A percentile compares a stretch with the other conserved stretches of the same genome.
phyloP scores from a whole-genome alignment of 1,140 invertebrate species.

The Tetranychus cinnabarinus region DNA sequence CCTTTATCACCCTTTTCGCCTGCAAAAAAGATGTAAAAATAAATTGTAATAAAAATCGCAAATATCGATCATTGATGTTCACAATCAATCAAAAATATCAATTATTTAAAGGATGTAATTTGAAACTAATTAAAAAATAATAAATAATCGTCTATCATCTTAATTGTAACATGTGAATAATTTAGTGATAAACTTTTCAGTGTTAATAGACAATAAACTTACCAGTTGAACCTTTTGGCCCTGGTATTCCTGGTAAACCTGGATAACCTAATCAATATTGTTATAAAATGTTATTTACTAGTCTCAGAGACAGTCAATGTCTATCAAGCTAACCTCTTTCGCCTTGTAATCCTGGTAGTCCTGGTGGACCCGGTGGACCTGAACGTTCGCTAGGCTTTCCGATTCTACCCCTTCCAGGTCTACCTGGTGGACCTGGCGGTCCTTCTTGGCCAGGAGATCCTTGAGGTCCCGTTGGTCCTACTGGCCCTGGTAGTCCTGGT shows the following conservation, averaged over 20 bases:
- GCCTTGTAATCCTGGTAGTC: background rate
- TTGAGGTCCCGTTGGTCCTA: background rate
- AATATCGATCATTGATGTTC: too few relatives aligned
- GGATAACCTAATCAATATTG: background rate
- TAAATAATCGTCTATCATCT: too few relatives aligned
- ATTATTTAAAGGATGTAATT: too few relatives aligned
- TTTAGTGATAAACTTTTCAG: too few relatives aligned
- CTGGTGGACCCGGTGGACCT: background rate
- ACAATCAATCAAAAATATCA: too few relatives aligned
- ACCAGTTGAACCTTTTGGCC: background rate
- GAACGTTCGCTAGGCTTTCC: background rate
- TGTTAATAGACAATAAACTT: too few relatives aligned
- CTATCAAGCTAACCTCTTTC: too few relatives aligned
- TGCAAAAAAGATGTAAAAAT: background rate
- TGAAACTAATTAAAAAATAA: too few relatives aligned
- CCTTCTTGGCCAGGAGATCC: conserved; percentile 4
- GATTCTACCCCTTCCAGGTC: background rate
- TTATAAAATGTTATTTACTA: background rate
- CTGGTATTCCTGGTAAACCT: background rate
- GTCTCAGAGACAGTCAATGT: too few relatives aligned
- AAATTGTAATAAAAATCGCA: too few relatives aligned
- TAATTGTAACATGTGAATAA: too few relatives aligned
- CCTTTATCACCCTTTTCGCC: conserved; percentile 13
- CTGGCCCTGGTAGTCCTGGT: conserved; percentile 9
- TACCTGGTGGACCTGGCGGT: background rate